phyloP scores from a whole-genome alignment of 2,888 invertebrate species.

The Campoplex capitator region DNA sequence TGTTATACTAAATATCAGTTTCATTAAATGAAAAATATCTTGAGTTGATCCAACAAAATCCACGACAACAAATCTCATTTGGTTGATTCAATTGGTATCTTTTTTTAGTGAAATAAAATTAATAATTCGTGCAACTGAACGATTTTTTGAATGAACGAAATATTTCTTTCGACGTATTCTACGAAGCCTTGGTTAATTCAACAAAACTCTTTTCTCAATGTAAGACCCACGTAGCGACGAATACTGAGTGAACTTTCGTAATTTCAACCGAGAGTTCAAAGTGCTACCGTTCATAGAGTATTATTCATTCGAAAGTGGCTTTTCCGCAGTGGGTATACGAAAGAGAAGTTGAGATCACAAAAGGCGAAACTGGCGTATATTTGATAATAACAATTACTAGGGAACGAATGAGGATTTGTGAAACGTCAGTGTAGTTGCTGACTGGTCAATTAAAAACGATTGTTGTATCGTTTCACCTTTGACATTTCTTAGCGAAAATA shows the following conservation, averaged over 20 bases:
- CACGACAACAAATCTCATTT: no score
- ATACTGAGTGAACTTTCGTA: constrained; percentile 8
- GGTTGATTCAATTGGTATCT: no score
- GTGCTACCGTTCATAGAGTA: not conserved
- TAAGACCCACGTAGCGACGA: not conserved
- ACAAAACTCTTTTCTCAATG: no score
- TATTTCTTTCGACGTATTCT: no score
- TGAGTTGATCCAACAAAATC: no score
- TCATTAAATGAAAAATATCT: no score
- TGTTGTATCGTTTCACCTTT: not conserved
- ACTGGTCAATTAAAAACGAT: not conserved
- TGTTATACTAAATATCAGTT: no score
- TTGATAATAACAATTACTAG: not conserved
- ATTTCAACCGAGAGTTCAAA: not conserved
- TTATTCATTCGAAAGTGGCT: not conserved
- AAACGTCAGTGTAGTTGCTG: not conserved
- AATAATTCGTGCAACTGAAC: no score
- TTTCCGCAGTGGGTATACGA: not conserved
- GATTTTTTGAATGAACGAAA: no score
- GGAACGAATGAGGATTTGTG: not conserved
- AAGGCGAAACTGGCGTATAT: not conserved
- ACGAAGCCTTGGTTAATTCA: no score
- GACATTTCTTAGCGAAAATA: not conserved
- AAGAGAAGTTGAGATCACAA: not conserved
- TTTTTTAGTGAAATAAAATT: no score